Conservation (phyloP, 2,888 invertebrate genomes). For the Muscina levida region DNA sequence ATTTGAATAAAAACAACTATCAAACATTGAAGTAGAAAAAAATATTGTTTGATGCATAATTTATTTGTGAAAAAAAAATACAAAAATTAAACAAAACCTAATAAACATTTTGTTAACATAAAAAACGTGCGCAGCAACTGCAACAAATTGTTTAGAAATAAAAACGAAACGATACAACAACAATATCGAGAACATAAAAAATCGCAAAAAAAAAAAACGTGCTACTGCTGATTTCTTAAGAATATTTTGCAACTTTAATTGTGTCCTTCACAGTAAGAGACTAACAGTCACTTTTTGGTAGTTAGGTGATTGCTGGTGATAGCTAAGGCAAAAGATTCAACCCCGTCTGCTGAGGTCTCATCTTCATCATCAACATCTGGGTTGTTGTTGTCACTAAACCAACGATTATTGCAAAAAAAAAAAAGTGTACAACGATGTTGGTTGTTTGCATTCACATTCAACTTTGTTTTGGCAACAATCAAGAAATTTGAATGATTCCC, state of each 20-base stretch:
- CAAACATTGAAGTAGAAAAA: not conserved
- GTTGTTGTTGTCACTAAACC: constrained; percentile 44
- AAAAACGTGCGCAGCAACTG: constrained; percentile 22
- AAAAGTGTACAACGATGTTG: too few relatives aligned
- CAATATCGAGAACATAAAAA: not conserved
- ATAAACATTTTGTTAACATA: constrained; percentile 10
- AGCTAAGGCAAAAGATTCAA: not conserved
- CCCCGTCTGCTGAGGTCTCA: too few relatives aligned
- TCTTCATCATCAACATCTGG: too few relatives aligned
- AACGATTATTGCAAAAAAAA: constrained; percentile 52
- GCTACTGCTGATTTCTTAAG: constrained; percentile 40
- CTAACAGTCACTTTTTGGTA: constrained; percentile 6
- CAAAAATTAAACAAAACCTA: constrained; percentile 16
- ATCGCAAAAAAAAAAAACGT: constrained; percentile 48
- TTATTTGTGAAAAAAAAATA: not conserved
- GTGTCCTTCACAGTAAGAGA: constrained; percentile 42
- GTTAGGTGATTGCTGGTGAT: too few relatives aligned
- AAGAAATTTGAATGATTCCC: constrained; percentile 26
- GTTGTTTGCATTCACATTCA: too few relatives aligned
- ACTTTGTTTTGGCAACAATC: constrained; percentile 29
- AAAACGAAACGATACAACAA: too few relatives aligned
- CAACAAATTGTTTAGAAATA: constrained; percentile 12
- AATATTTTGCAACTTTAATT: constrained; percentile 56
- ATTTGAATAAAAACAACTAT: constrained; percentile 1
- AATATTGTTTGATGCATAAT: constrained; percentile 21